These are phyloP conservation scores for Plebejus anna DNA, from an alignment of 2,888 invertebrate genomes.

Conservation along the genomic window DNA sequence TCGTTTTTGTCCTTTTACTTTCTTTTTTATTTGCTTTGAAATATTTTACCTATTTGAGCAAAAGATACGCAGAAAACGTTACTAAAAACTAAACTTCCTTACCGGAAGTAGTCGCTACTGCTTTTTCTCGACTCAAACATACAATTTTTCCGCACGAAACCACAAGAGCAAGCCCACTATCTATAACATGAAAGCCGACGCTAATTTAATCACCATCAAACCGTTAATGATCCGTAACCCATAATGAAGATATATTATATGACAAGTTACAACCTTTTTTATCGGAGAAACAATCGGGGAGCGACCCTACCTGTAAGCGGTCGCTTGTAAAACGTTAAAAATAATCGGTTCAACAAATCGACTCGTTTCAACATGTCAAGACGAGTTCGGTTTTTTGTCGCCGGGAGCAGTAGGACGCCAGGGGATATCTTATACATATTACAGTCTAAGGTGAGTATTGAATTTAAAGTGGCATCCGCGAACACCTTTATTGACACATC, in stretches of 20 bases:
- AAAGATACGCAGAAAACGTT: neutral
- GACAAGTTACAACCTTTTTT: conserved; percentile 29
- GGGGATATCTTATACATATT: conserved; percentile 69
- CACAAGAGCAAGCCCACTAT: neutral
- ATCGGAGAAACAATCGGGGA: conserved; percentile 52
- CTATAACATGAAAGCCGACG: conserved; percentile 19
- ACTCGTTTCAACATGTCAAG: conserved; percentile 69
- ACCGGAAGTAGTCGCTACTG: no score
- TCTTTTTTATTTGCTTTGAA: neutral
- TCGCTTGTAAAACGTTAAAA: conserved; percentile 48
- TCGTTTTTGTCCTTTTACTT: neutral
- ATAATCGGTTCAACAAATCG: conserved; percentile 71
- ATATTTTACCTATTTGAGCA: neutral
- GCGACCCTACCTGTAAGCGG: conserved; percentile 50
- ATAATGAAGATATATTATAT: conserved; percentile 31
- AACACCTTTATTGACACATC: conserved; percentile 61
- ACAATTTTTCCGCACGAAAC: neutral
- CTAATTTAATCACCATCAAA: conserved; percentile 26
- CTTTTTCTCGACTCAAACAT: neutral
- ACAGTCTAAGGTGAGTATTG: conserved; percentile 60
- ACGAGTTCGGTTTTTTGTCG: conserved; percentile 62
- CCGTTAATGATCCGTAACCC: conserved; percentile 28
- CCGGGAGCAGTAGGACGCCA: conserved; percentile 62
- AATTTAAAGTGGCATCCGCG: conserved; percentile 50
- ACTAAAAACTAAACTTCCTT: neutral